phyloP scores from a whole-genome alignment of 2,113 vertebrate species.

The Candoia aspera region DNA sequence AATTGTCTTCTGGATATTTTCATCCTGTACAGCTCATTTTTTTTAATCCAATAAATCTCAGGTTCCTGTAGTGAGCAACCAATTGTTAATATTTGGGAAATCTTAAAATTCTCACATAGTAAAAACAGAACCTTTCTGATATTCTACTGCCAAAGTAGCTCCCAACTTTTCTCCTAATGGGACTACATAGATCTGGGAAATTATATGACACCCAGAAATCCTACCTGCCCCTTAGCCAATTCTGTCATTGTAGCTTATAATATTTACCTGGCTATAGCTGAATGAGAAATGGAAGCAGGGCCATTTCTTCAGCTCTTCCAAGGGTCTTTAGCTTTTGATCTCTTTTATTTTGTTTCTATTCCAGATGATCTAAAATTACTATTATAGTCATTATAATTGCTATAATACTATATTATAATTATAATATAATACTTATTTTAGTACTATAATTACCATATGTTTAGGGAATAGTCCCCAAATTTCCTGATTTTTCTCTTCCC shows the following conservation, averaged over 20 bases:
- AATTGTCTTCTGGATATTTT: not conserved
- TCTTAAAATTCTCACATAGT: not conserved
- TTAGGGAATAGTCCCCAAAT: not conserved
- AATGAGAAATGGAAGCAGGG: not conserved
- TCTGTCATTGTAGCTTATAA: not conserved
- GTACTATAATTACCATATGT: not conserved
- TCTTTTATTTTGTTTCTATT: not conserved
- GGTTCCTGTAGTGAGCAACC: not conserved
- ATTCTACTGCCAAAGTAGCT: not conserved
- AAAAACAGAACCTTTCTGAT: not conserved
- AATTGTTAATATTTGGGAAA: not conserved
- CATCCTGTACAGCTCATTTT: not conserved
- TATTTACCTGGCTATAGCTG: not conserved
- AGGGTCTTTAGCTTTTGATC: not conserved
- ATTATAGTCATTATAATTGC: not conserved
- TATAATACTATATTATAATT: not conserved
- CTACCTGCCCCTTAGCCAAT: not conserved
- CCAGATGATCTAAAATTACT: not conserved
- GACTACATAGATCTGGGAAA: not conserved
- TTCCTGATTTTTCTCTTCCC: not conserved
- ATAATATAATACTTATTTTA: not conserved
- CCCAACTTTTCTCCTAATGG: not conserved
- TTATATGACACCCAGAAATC: not conserved
- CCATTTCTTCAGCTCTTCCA: not conserved
- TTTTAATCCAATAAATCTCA: not conserved